Evolutionary conservation across 1,140 invertebrate species (phyloP), one percentile per base, ranked within the genome.

Genomic region (Lysiphlebus fabarum): DNA sequence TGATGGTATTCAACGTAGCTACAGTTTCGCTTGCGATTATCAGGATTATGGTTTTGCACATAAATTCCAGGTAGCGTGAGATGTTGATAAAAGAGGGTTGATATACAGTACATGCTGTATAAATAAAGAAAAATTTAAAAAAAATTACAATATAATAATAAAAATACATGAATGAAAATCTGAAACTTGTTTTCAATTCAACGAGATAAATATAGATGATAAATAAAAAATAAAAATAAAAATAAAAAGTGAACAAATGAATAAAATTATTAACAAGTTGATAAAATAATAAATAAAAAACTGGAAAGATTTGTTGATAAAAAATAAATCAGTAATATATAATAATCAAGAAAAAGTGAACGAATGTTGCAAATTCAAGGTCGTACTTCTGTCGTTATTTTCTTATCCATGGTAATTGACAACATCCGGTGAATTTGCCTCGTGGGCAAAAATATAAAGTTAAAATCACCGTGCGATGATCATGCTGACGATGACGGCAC

Each of bases 41-140:
- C 58, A 56, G 62, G 54, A 63, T 57, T 57, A 55, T 43, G 54
- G 45, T 59, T 63, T 59, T 58, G 53, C 48, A 47, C 54, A 59
- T 63, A 60, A 63, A 63, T 63, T 58, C 56, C 43, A 59, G 37
- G 57, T 56, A 58, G 56, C 45, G 47, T 12, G 34, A 47, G 38
- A 60, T 49, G 51, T 55, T 55, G 49, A 38, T 45, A 14, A 11
- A n/a, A 14, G 7, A 8, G 12, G 6, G 43, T 26, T 26, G n/a
- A 45, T 45, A 12, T 45, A 45, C 5, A 45, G 43, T n/a, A 45
- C 12, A 45, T 45, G 43, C 12, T n/a, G 17, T 14, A n/a, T n/a
- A 14, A 12, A 4, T 7, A 45, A 45, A 7, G 12, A 45, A 12
- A 45, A 53, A 12, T 14, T n/a, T 9, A 53, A 26, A n/a, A n/a